Base-by-base conservation (phyloP, 2,113 vertebrate genomes). In the Brienomyrus longianalis region DNA sequence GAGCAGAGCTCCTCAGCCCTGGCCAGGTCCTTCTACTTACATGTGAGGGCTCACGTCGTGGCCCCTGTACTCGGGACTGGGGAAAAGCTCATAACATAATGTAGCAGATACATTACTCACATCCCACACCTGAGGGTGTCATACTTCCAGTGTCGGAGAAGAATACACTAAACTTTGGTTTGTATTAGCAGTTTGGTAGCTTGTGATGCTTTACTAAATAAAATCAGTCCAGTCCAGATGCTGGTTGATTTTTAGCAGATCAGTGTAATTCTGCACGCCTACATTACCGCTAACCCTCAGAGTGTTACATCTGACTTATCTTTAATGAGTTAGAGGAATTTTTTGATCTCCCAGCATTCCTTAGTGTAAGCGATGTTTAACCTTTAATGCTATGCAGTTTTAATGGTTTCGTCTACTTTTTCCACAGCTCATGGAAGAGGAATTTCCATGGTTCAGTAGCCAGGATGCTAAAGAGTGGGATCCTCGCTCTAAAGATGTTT, bases 401-500 rank as follows among this genome's bases (percentile, higher is more conserved):
- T 66, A 13, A 70, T 70, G 62, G 62, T 31, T 13, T 70, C 0
- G 3, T 31, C 9, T 31, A 88, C 92, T 91, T 87, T 27, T 89
- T 83, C 89, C 85, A 54, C 94, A 98, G 97, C 90, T 97, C 90
- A 93, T 98, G 94, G 95, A 96, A 91, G 95, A 93, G 90, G 94
- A 94, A n/a, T 98, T 98, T 89, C 93, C 92, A 88, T 97, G 97
- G 97, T 97, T 97, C 90, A 94, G 96, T n/a, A 93, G 93, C 70
- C 93, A 94, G 21, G 94, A 96, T 90, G 94, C 96, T 56, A 97
- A 96, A 92, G 95, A 94, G 52, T 97, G 96, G 96, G 95, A 92
- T 89, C 94, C 93, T 3, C 93, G 93, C 17, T 92, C 92, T 52
- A 95, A 95, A 90, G 93, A 95, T 90, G 95, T 96, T 23, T 96